These are phyloP conservation scores for Peromyscus maniculatus DNA, from an alignment of 2,113 vertebrate species.

Conservation along the genomic window DNA sequence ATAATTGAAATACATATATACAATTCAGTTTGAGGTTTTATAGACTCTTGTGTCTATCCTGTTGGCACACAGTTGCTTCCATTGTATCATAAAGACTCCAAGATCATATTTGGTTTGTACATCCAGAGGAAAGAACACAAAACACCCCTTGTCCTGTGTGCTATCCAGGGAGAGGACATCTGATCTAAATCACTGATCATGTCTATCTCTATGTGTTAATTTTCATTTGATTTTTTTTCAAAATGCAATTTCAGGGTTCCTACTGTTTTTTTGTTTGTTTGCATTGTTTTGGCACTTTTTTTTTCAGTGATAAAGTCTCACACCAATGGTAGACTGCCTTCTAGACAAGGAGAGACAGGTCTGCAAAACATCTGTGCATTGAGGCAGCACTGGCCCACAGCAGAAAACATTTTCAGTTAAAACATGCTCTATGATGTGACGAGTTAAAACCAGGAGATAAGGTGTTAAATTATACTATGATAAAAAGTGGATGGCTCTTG, in stretches of 20 bases:
- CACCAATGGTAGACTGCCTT: not conserved
- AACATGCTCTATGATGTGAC: not conserved
- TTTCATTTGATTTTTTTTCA: not conserved
- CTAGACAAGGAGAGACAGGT: not conserved
- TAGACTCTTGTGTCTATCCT: not conserved
- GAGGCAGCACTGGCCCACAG: not conserved
- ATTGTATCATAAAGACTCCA: not conserved
- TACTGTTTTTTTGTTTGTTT: not conserved
- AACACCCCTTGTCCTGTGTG: not conserved
- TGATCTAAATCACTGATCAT: not conserved
- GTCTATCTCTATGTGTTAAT: not conserved
- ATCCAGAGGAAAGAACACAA: slow-evolving; percentile 15
- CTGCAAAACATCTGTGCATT: not conserved
- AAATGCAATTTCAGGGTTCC: not conserved
- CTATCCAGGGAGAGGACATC: not conserved
- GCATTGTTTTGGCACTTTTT: not conserved
- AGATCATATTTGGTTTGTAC: not conserved
- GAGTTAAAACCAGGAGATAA: not conserved
- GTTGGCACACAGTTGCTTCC: not conserved
- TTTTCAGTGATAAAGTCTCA: not conserved
- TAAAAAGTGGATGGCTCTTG: not conserved
- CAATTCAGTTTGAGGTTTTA: not conserved
- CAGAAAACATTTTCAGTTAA: not conserved
- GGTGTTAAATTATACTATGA: not conserved
- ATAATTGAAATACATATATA: not conserved